phyloP scores from a whole-genome alignment of 2,888 invertebrate species.

The Synanthedon andrenaeformis region DNA sequence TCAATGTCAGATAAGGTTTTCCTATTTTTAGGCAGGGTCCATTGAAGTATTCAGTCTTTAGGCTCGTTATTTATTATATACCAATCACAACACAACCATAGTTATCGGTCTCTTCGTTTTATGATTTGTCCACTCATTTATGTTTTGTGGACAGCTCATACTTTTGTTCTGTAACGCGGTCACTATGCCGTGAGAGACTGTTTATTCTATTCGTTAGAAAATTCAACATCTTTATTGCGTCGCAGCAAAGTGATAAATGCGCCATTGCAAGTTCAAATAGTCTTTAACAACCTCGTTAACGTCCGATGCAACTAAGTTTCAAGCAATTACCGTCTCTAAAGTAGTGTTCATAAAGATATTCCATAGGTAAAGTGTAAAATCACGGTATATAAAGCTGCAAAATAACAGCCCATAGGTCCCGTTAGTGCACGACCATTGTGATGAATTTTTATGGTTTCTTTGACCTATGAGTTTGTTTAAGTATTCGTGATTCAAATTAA shows the following conservation, averaged over 20 bases:
- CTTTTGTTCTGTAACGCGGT: neutral
- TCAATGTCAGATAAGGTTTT: too few relatives aligned
- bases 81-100: too few relatives aligned
- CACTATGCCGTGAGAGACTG: slow-evolving; percentile 1
- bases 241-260: neutral
- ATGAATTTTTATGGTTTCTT: neutral
- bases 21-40: too few relatives aligned
- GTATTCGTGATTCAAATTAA: neutral
- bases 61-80: too few relatives aligned
- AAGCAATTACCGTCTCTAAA: too few relatives aligned
- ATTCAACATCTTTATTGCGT: neutral
- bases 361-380: too few relatives aligned
- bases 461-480: neutral
- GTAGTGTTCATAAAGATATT: too few relatives aligned
- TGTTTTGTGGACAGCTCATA: neutral
- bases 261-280: neutral
- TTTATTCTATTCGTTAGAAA: neutral
- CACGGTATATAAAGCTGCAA: neutral
- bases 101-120: too few relatives aligned
- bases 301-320: too few relatives aligned
- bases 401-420: neutral
- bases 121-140: too few relatives aligned
- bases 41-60: too few relatives aligned
- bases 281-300: too few relatives aligned
- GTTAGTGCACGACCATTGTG: neutral